phyloP scores from a whole-genome alignment of 2,113 vertebrate genomes.

The Psittacara wagleri region DNA sequence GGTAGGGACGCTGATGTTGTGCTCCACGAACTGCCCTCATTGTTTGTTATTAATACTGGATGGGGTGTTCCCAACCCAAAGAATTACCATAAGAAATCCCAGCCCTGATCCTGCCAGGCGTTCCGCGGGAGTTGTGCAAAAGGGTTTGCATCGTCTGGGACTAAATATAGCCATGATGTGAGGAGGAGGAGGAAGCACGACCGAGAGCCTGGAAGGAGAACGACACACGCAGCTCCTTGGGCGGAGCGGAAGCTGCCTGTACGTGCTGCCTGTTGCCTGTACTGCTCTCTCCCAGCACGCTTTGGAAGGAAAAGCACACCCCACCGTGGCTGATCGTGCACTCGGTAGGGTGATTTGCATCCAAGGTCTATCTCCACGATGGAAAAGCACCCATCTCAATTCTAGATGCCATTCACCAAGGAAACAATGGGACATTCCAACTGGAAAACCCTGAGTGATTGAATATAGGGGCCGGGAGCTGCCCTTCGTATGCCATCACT shows the following conservation, averaged over 20 bases:
- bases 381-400: not conserved
- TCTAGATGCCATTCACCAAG: rapidly evolving
- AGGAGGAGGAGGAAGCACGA: not conserved
- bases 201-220: not conserved
- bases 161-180: not conserved
- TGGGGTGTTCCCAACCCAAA: not conserved
- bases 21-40: not conserved
- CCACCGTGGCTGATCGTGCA: not conserved
- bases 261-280: not conserved
- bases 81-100: not conserved
- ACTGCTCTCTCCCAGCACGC: not conserved
- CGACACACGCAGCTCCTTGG: not conserved
- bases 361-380: rapidly evolving
- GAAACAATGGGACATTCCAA: not conserved
- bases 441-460: not conserved
- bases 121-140: not conserved
- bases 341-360: not conserved
- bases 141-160: not conserved
- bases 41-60: not conserved
- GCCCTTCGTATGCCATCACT: rapidly evolving
- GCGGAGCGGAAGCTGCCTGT: not conserved
- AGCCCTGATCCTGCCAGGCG: not conserved
- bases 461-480: not conserved
- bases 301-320: constrained; percentile 57
- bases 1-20: not conserved